Conservation (phyloP, 1,140 invertebrate species). For the Anagrus nilaparvatae region DNA sequence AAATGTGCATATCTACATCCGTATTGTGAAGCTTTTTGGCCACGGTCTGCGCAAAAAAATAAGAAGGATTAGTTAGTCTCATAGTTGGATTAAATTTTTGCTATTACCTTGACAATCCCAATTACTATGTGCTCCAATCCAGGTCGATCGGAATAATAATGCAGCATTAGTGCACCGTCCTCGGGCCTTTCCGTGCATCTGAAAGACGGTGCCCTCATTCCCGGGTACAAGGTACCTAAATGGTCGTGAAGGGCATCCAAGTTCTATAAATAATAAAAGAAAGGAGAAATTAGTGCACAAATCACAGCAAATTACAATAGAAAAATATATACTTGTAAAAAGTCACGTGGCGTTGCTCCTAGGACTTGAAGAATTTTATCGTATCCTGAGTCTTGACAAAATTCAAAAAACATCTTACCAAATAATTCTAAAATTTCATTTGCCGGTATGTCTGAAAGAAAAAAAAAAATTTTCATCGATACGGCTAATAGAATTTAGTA, state of each 20-base stretch:
- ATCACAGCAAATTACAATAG: too few species aligned
- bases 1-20: conserved; percentile 81
- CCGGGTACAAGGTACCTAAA: conserved; percentile 82
- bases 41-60: conserved; percentile 56
- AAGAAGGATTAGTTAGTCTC: background rate
- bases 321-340: conserved; percentile 65
- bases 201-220: conserved; percentile 88
- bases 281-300: background rate
- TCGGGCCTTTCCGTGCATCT: conserved; percentile 75
- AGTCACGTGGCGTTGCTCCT: conserved; percentile 84
- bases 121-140: conserved; percentile 91
- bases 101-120: conserved; percentile 80
- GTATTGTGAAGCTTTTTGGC: conserved; percentile 84
- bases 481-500: background rate
- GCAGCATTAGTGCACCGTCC: conserved; percentile 76
- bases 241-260: conserved; percentile 90
- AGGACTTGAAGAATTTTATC: conserved; percentile 87
- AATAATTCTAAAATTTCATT: conserved; percentile 85
- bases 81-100: background rate
- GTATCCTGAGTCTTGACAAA: conserved; percentile 89
- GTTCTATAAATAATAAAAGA: conserved; percentile 51
- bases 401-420: conserved; percentile 89
- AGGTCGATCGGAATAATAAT: conserved; percentile 87
- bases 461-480: background rate
- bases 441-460: conserved; percentile 72